Conservation (phyloP, 2,888 invertebrate species). For the Altica lythri region DNA sequence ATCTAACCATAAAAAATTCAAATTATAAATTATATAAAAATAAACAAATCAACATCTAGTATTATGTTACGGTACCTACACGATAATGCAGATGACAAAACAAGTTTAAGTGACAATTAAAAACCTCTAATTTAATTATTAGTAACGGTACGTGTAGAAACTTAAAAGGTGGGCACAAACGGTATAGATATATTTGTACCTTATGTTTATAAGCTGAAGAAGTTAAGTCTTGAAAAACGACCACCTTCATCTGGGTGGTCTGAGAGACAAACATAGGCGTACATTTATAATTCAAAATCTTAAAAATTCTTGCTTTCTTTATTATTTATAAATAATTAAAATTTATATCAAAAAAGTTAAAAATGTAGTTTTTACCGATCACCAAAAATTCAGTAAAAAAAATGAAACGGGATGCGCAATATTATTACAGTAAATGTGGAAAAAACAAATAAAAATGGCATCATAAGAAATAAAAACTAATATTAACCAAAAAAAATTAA, state of each 20-base stretch:
- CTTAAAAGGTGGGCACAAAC: not conserved
- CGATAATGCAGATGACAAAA: not conserved
- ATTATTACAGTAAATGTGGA: too few relatives aligned
- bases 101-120: not conserved
- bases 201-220: slow-evolving; percentile 1
- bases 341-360: too few relatives aligned
- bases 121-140: not conserved
- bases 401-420: too few relatives aligned
- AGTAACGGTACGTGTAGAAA: not conserved
- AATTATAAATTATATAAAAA: too few relatives aligned
- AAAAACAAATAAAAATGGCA: too few relatives aligned
- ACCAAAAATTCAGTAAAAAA: too few relatives aligned
- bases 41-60: not conserved
- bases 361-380: too few relatives aligned
- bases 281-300: not conserved
- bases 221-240: slow-evolving; percentile 8
- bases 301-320: too few relatives aligned
- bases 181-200: not conserved
- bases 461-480: too few relatives aligned
- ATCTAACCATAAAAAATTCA: too few relatives aligned
- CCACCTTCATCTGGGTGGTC: slow-evolving; percentile 17
- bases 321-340: too few relatives aligned
- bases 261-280: not conserved
- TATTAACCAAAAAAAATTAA: too few relatives aligned
- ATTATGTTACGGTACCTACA: not conserved